Conservation (phyloP, 2,888 invertebrate species). For the Himalopsyche tibetana region DNA sequence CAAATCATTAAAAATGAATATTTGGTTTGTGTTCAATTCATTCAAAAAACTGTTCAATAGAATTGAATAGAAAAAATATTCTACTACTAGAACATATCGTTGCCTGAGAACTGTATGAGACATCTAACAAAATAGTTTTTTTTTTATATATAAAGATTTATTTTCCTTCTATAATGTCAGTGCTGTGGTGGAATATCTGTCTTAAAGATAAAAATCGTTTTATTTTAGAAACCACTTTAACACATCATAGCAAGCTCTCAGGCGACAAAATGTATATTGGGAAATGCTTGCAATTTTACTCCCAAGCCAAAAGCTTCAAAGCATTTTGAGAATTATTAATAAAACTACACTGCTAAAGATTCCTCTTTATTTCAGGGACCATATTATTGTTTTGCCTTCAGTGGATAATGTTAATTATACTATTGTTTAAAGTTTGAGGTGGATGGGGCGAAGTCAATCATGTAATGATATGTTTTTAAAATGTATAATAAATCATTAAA, state of each 20-base stretch:
- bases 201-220: too few relatives aligned
- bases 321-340: background rate
- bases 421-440: constrained; percentile 34
- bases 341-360: background rate
- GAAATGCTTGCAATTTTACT: background rate
- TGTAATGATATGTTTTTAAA: constrained; percentile 25
- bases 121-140: too few relatives aligned
- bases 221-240: too few relatives aligned
- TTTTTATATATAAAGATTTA: too few relatives aligned
- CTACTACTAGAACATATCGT: too few relatives aligned
- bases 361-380: background rate
- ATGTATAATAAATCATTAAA: constrained; percentile 18
- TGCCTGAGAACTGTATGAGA: too few relatives aligned
- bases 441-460: constrained; percentile 19
- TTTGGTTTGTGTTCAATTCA: too few relatives aligned
- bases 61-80: too few relatives aligned
- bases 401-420: background rate
- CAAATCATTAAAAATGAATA: too few relatives aligned
- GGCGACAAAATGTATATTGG: background rate
- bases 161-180: too few relatives aligned
- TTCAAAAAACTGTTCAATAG: too few relatives aligned
- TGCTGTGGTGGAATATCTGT: too few relatives aligned
- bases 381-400: constrained; percentile 29
- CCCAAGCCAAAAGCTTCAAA: background rate
- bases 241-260: background rate